Evolutionary conservation across 2,797 vertebrate genomes (phyloP).

Genomic region (Lutjanus campechanus): DNA sequence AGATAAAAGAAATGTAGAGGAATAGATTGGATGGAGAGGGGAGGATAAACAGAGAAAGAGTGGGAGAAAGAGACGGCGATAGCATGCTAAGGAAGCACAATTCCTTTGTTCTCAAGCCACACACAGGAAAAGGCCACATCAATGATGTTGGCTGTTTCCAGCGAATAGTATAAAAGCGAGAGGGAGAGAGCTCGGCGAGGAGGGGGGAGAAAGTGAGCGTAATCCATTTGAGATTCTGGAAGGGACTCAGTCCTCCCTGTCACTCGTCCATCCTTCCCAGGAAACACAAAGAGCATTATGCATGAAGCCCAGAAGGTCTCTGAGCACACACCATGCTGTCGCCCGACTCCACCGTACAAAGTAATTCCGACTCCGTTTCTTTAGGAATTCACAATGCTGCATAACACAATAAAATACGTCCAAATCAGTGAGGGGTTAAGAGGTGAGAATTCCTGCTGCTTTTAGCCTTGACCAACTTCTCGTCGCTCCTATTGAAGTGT

Average conservation of each 20-base stretch:
- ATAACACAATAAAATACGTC: conserved; percentile 65
- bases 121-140: conserved; percentile 77
- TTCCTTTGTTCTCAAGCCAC: conserved; percentile 79
- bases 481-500: conserved; percentile 48
- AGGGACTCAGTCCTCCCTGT: conserved; percentile 76
- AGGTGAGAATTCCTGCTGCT: conserved; percentile 68
- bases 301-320: conserved; percentile 88
- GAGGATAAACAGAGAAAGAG: conserved; percentile 47
- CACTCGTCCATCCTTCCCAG: conserved; percentile 81
- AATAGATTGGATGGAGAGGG: conserved; percentile 39
- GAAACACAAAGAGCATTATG: conserved; percentile 90
- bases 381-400: conserved; percentile 65
- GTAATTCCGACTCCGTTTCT: conserved; percentile 67
- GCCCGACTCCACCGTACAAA: conserved; percentile 70
- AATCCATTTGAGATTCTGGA: conserved; percentile 83
- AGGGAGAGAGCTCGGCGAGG: conserved; percentile 21
- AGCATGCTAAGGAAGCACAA: conserved; percentile 64
- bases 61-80: conserved; percentile 33
- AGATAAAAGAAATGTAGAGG: conserved; percentile 68
- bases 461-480: conserved; percentile 60
- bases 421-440: conserved; percentile 75
- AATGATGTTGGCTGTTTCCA: conserved; percentile 72
- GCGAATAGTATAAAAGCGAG: conserved; percentile 59
- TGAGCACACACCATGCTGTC: conserved; percentile 80
- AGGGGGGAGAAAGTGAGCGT: conserved; percentile 63